Percentiles rank a stretch among this genome's conserved stretches.
These are phyloP conservation scores for Cryptus viduatorius DNA, from an alignment of 2,888 invertebrate species.

Conservation along the genomic window DNA sequence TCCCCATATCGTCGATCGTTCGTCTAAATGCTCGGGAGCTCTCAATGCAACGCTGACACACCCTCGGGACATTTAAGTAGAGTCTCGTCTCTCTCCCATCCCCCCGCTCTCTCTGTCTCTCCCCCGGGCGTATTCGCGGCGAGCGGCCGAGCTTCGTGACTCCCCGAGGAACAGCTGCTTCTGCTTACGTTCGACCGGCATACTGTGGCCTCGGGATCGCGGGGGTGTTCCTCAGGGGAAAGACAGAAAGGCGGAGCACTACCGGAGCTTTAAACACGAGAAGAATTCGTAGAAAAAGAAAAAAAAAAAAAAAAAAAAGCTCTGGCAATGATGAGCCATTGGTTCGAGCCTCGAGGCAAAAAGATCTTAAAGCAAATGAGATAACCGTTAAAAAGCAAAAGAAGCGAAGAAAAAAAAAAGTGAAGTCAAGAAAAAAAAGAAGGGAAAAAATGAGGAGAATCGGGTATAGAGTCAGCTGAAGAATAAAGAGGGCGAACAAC, in stretches of 20 bases:
- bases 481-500: constrained; percentile 36
- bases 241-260: neutral
- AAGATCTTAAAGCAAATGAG: constrained; percentile 6
- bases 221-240: neutral
- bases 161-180: constrained; percentile 69
- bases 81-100: constrained; percentile 16
- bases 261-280: constrained; percentile 34
- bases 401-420: neutral
- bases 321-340: constrained; percentile 41
- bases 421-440: neutral
- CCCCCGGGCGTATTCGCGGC: constrained; percentile 42
- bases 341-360: constrained; percentile 15
- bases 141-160: constrained; percentile 44
- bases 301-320: constrained; percentile 37
- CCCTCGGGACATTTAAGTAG: constrained; percentile 67
- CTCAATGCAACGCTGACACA: constrained; percentile 63
- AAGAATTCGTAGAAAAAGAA: constrained; percentile 54
- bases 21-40: constrained; percentile 53
- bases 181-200: constrained; percentile 60
- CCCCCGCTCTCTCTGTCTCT: constrained; percentile 29
- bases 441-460: too few species aligned
- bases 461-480: too few species aligned
- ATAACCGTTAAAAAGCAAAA: constrained; percentile 15
- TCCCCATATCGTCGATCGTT: constrained; percentile 43
- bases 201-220: neutral